A percentile compares a stretch with the other conserved stretches of the same genome.
These are phyloP conservation scores for Burhinus oedicnemus DNA, from an alignment of 2,113 vertebrate species.

Conservation along the genomic window DNA sequence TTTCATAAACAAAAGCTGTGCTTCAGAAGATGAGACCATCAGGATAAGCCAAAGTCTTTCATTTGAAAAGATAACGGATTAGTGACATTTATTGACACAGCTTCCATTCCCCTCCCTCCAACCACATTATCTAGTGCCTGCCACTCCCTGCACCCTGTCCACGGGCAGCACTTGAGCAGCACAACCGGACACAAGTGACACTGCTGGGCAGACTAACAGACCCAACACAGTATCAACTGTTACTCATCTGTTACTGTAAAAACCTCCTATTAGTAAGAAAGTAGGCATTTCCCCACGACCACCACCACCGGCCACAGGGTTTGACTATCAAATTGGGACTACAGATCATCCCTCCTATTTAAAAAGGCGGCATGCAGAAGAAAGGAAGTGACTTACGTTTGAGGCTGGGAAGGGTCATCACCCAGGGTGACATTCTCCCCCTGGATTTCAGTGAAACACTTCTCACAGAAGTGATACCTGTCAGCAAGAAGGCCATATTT, in stretches of 20 bases:
- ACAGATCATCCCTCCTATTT: fast-evolving
- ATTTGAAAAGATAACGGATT: not conserved
- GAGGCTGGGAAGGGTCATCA: constrained; percentile 96
- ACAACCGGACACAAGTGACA: not conserved
- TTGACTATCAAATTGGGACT: not conserved
- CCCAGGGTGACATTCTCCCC: constrained; percentile 97
- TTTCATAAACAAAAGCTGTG: not conserved
- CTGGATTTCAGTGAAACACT: constrained; percentile 99
- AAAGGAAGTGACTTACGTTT: constrained; percentile 88
- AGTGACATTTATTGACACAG: not conserved
- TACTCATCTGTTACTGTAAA: not conserved
- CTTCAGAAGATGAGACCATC: not conserved
- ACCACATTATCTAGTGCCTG: not conserved
- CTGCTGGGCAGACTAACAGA: not conserved
- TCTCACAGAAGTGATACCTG: constrained; percentile 99
- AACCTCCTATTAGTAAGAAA: not conserved
- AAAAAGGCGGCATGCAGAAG: not conserved
- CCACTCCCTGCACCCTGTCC: not conserved
- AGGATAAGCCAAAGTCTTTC: not conserved
- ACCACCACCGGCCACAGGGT: not conserved
- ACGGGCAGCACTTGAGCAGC: not conserved
- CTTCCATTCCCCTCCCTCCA: not conserved
- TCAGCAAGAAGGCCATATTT: constrained; percentile 90
- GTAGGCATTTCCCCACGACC: fast-evolving
- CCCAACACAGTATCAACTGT: not conserved